Conservation (phyloP, 2,113 vertebrate species). For the Rhinolophus sinicus region DNA sequence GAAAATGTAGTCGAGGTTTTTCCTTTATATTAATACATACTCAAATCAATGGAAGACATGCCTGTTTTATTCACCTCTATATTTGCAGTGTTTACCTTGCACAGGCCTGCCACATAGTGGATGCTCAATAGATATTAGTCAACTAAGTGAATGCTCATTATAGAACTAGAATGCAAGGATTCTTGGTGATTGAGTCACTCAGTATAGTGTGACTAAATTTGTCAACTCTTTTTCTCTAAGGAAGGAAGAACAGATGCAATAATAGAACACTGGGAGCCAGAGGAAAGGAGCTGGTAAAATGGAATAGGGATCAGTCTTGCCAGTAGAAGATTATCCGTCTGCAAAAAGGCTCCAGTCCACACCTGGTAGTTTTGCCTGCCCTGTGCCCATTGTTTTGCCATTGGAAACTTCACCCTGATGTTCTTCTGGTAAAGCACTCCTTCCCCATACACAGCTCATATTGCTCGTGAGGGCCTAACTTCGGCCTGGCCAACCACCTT, state of each 20-base stretch:
- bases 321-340: conserved; percentile 57
- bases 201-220: conserved; percentile 70
- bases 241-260: conserved; percentile 74
- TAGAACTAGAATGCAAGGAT: conserved; percentile 60
- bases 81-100: background rate
- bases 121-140: background rate
- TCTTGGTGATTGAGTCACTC: conserved; percentile 74
- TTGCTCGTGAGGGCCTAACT: background rate
- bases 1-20: background rate
- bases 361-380: conserved; percentile 2
- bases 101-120: background rate
- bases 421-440: background rate
- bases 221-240: conserved; percentile 75
- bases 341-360: conserved; percentile 49
- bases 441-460: background rate
- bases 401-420: background rate
- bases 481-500: background rate
- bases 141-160: conserved; percentile 50
- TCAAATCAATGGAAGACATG: background rate
- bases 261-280: conserved; percentile 71
- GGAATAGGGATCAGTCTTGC: conserved; percentile 60
- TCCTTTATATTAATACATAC: background rate
- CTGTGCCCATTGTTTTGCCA: background rate
- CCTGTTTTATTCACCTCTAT: background rate
- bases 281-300: conserved; percentile 67